These are phyloP conservation scores for Myotis brandtii DNA, from an alignment of 2,113 vertebrate genomes.

Conservation along the genomic window DNA sequence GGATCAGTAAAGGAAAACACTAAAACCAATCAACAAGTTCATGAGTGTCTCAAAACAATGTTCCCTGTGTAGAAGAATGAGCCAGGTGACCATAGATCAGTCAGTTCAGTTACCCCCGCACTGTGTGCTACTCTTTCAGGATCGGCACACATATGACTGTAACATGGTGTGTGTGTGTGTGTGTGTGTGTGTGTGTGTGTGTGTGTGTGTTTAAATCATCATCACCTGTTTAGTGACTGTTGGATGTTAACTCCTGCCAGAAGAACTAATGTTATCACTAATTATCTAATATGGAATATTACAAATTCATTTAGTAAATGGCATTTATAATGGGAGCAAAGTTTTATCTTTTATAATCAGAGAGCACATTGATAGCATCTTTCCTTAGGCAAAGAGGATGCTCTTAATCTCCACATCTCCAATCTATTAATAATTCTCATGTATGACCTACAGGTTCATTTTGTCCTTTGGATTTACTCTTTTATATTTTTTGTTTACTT, in stretches of 20 bases:
- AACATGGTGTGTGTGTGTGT: neutral
- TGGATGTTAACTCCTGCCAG: neutral
- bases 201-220: neutral
- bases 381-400: neutral
- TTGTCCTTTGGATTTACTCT: neutral
- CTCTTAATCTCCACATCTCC: neutral
- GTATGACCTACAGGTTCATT: neutral
- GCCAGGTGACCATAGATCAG: neutral
- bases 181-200: neutral
- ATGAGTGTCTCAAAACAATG: neutral
- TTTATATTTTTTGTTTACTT: neutral
- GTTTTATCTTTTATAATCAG: constrained; percentile 47
- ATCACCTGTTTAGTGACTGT: neutral
- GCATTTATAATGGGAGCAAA: constrained; percentile 13
- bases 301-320: constrained; percentile 43
- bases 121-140: neutral
- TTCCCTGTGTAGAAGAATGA: neutral
- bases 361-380: neutral
- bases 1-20: constrained; percentile 2
- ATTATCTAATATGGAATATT: constrained; percentile 33
- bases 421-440: constrained; percentile 8
- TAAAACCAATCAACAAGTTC: neutral
- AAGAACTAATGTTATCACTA: constrained; percentile 27
- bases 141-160: neutral
- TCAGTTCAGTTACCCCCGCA: neutral